Conservation (phyloP, 2,888 invertebrate genomes). For the Phortica okadai region DNA sequence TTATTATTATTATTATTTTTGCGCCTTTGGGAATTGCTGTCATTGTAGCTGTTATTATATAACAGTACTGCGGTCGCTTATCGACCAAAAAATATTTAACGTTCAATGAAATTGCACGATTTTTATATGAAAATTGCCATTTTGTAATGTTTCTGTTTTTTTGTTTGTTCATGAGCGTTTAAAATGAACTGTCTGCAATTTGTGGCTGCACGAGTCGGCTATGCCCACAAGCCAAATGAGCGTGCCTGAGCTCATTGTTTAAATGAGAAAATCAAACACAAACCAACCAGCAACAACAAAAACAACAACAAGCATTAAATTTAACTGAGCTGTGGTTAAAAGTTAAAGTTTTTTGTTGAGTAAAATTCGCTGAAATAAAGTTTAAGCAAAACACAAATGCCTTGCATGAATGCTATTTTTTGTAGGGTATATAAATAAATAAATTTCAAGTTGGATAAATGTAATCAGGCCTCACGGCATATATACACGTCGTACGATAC, state of each 20-base stretch:
- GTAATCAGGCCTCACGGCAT: conserved; percentile 10
- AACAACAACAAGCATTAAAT: too few species aligned
- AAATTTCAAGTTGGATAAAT: conserved; percentile 9
- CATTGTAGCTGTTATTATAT: background rate
- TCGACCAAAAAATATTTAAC: conserved; percentile 8
- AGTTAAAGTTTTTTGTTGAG: too few species aligned
- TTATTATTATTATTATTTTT: background rate
- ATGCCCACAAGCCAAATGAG: too few species aligned
- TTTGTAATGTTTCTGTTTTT: background rate
- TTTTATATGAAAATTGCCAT: background rate
- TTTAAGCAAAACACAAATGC: too few species aligned
- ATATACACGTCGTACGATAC: background rate
- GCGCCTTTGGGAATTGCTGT: background rate
- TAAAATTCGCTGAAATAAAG: too few species aligned
- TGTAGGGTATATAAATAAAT: background rate
- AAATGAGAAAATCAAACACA: too few species aligned
- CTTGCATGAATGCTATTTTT: background rate
- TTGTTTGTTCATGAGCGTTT: too few species aligned
- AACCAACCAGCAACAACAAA: too few species aligned
- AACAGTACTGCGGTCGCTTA: conserved; percentile 4
- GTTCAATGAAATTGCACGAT: background rate
- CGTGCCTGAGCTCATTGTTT: too few species aligned
- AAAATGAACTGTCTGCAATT: too few species aligned
- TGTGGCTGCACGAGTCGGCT: too few species aligned
- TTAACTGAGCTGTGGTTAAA: too few species aligned